These are phyloP conservation scores for Diachasmimorpha longicaudata DNA, from an alignment of 1,140 invertebrate species.

Conservation along the genomic window DNA sequence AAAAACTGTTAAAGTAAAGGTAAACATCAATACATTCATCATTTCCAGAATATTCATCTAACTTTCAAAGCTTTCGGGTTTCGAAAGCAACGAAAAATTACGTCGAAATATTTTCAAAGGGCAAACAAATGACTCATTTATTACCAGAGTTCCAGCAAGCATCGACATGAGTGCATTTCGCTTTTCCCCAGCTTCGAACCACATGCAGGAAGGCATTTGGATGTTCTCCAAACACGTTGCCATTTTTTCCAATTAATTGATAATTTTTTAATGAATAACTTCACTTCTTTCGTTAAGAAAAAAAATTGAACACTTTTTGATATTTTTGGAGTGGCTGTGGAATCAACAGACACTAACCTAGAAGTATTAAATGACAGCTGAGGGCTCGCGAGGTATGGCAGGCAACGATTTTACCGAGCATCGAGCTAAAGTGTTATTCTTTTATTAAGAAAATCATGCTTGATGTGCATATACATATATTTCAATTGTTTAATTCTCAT, in stretches of 20 bases:
- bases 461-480: too few species aligned
- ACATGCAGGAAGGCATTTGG: slow-evolving; percentile 65
- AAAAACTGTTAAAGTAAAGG: slow-evolving; percentile 79
- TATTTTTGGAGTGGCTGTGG: neutral
- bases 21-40: neutral
- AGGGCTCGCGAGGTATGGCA: neutral
- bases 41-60: neutral
- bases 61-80: neutral
- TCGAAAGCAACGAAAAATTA: neutral
- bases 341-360: neutral
- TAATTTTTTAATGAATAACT: neutral
- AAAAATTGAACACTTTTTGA: neutral
- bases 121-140: slow-evolving; percentile 17
- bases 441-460: too few species aligned
- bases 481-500: too few species aligned
- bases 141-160: slow-evolving; percentile 82
- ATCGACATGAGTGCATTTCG: slow-evolving; percentile 85
- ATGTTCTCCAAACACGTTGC: slow-evolving; percentile 62
- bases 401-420: too few species aligned
- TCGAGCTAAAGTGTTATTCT: too few species aligned
- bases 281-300: neutral
- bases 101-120: neutral
- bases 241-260: slow-evolving; percentile 38
- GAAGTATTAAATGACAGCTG: neutral
- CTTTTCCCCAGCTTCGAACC: slow-evolving; percentile 73